phyloP scores from a whole-genome alignment of 1,140 invertebrate genomes.

The Heliconius nattereri region DNA sequence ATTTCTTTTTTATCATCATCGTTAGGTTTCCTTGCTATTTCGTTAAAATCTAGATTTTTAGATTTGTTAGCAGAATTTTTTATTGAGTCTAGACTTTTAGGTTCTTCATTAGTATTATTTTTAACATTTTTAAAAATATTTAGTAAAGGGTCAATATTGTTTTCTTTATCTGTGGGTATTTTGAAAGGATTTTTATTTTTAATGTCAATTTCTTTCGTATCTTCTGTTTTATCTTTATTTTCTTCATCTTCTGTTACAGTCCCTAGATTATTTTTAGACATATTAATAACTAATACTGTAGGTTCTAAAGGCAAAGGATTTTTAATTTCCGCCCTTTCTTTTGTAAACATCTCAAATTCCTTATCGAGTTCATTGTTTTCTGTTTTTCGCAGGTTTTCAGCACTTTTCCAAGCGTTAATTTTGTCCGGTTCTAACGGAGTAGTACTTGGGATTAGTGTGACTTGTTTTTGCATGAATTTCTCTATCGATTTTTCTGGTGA shows the following conservation, averaged over 20 bases:
- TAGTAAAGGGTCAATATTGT: slow-evolving; percentile 45
- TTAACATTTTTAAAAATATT: slow-evolving; percentile 34
- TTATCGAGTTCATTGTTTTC: slow-evolving; percentile 63
- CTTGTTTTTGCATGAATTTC: slow-evolving; percentile 38
- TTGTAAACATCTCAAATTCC: slow-evolving; percentile 75
- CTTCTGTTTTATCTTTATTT: slow-evolving; percentile 13
- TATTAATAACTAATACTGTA: slow-evolving; percentile 59
- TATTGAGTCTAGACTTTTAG: background rate
- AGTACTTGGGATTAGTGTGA: slow-evolving; percentile 53
- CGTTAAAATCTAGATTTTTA: slow-evolving; percentile 50
- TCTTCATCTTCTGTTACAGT: slow-evolving; percentile 75
- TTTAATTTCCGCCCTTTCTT: slow-evolving; percentile 61
- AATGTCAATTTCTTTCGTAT: background rate
- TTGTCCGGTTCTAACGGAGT: slow-evolving; percentile 72
- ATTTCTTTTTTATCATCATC: slow-evolving; percentile 49
- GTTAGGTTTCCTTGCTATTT: slow-evolving; percentile 50
- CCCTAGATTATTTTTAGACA: slow-evolving; percentile 67
- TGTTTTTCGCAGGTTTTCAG: slow-evolving; percentile 54
- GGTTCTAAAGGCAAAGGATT: slow-evolving; percentile 60
- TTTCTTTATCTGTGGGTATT: slow-evolving; percentile 28
- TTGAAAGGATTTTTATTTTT: slow-evolving; percentile 45
- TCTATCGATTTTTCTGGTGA: slow-evolving; percentile 42
- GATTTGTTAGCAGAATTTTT: background rate
- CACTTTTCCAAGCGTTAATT: slow-evolving; percentile 56
- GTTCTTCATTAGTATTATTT: slow-evolving; percentile 8